Evolutionary conservation across 35 echinoderm and acorn worm species (phyloP).

Genomic region (Ophiothrix spiculata): DNA sequence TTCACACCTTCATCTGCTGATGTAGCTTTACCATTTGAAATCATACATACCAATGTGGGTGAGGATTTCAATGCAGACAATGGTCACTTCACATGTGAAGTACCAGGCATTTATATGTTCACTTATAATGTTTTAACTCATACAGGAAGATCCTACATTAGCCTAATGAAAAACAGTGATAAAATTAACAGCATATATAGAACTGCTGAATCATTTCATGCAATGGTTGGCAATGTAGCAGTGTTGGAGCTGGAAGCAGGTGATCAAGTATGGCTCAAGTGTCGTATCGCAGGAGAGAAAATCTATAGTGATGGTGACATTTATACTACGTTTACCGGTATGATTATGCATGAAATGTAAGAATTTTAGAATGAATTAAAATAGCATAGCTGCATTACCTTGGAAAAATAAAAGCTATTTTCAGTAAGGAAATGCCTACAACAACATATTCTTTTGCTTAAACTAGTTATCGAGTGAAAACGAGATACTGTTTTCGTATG

Average conservation of each 20-base stretch:
- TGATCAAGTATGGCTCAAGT: background rate
- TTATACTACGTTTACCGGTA: background rate
- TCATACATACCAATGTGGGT: background rate
- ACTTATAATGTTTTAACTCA: background rate
- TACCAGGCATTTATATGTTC: background rate
- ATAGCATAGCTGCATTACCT: too few relatives aligned
- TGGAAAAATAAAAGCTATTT: too few relatives aligned
- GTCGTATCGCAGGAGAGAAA: background rate
- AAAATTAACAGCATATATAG: background rate
- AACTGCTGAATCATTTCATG: background rate
- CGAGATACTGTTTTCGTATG: too few relatives aligned
- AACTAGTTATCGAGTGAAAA: too few relatives aligned
- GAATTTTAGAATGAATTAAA: too few relatives aligned
- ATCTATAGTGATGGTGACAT: background rate
- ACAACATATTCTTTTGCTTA: too few relatives aligned
- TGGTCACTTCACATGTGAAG: background rate
- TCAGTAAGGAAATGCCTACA: too few relatives aligned
- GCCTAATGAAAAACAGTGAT: background rate
- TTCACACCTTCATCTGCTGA: background rate
- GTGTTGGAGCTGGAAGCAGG: background rate
- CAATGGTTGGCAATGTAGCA: background rate
- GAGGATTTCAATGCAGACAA: background rate
- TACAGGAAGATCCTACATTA: background rate
- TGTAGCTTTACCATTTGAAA: background rate
- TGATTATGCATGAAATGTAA: background rate